These are phyloP conservation scores for Hetaerina titia DNA, from an alignment of 2,888 invertebrate genomes.

Conservation along the genomic window DNA sequence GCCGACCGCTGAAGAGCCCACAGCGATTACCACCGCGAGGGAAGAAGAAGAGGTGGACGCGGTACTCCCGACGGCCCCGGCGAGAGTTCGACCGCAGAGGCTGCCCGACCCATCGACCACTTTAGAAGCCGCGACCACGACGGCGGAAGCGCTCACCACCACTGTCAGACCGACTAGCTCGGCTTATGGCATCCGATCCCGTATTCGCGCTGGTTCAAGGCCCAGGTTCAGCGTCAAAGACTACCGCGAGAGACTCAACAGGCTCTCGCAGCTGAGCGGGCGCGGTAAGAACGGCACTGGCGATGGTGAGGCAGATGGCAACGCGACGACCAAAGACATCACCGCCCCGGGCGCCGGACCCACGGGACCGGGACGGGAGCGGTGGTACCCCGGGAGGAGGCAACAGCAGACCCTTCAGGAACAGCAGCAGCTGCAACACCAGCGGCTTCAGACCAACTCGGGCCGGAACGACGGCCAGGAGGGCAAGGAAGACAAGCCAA, in stretches of 20 bases:
- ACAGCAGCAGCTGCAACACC: conserved; percentile 45
- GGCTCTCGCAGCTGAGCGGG: conserved; percentile 69
- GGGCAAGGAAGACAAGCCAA: not conserved
- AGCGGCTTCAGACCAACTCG: conserved; percentile 18
- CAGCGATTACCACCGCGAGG: not conserved
- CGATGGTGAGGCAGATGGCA: not conserved
- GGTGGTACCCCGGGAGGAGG: conserved; percentile 51
- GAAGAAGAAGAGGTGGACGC: not conserved
- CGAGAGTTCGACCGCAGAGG: not conserved
- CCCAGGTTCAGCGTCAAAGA: conserved; percentile 89
- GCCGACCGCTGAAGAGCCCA: not conserved
- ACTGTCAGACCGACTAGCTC: conserved; percentile 47
- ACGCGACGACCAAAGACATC: not conserved
- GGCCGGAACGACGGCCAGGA: conserved; percentile 29
- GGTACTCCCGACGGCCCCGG: not conserved
- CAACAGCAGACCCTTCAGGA: conserved; percentile 52
- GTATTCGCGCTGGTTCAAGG: conserved; percentile 75
- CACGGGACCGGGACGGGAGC: conserved; percentile 9
- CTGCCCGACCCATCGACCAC: not conserved
- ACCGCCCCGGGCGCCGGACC: conserved; percentile 13
- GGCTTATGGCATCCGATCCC: conserved; percentile 47
- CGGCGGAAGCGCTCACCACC: conserved; percentile 13
- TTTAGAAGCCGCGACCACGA: not conserved
- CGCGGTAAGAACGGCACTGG: conserved; percentile 22
- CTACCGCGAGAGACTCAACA: conserved; percentile 83